Evolutionary conservation across 2,888 invertebrate genomes (phyloP).

Genomic region (Scrobipalpa costella): DNA sequence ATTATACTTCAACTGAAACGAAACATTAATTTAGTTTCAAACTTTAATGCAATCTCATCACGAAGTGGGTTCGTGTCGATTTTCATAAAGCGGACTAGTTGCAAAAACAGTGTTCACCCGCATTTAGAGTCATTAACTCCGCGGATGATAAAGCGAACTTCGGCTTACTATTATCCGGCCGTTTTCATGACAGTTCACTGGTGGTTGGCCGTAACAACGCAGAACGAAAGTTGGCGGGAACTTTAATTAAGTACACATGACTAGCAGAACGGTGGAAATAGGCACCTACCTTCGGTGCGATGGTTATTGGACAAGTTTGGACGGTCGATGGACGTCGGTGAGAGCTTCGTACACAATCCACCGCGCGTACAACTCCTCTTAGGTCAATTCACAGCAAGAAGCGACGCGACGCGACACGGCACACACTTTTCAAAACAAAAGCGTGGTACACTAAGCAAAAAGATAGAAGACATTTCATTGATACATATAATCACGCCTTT

Average conservation of each 20-base stretch:
- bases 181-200: constrained; percentile 37
- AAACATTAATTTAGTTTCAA: constrained; percentile 6
- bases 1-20: neutral
- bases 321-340: constrained; percentile 7
- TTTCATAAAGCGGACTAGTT: constrained; percentile 7
- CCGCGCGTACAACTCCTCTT: neutral
- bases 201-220: constrained; percentile 18
- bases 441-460: too few relatives aligned
- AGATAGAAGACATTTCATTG: too few relatives aligned
- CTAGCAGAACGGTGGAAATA: constrained; percentile 50
- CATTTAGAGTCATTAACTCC: constrained; percentile 34
- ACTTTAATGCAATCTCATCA: constrained; percentile 22
- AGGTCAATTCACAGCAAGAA: neutral
- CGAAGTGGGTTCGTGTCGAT: constrained; percentile 10
- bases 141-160: constrained; percentile 39
- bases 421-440: neutral
- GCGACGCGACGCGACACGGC: too few relatives aligned
- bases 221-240: constrained; percentile 44
- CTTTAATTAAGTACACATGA: constrained; percentile 68
- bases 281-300: neutral
- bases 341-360: constrained; percentile 26
- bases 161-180: constrained; percentile 38
- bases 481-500: too few relatives aligned
- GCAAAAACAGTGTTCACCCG: constrained; percentile 20
- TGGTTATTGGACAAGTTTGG: constrained; percentile 28